Evolutionary conservation across 2,113 vertebrate species (phyloP), one percentile per base, ranked within the genome.

Genomic region (Eptatretus burgeri): DNA sequence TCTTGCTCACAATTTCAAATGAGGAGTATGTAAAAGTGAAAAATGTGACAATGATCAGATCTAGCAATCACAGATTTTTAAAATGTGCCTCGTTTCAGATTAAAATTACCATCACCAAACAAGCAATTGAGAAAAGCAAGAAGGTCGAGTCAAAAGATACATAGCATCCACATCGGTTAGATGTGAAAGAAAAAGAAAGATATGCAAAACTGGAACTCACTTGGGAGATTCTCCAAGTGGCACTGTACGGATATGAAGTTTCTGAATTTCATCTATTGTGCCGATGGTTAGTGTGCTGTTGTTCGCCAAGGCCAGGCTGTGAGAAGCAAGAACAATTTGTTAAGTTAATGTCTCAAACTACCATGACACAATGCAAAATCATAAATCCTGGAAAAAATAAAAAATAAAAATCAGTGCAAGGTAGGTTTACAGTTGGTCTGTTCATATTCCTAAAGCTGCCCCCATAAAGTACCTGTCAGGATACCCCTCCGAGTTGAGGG

Each of bases 251-350:
- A 98, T 96, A 71, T 96, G 89, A 27, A 95, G 80, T 69, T 96
- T 98, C 78, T 98, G 91, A 69, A 98, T 98, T 74, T 98, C 91
- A 0, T 98, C 89, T 0, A 98, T 98, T 69, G 91, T 98, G 52
- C 89, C 91, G 0, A 98, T 98, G 17, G 91, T 98, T 71, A 98
- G 74, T 14, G 91, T 98, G 78, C 91, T 96, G 76, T 98, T 98
- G 67, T 98, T 98, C 65, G 89, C 91, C 71, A 98, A 69, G 0
- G 87, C 91, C 77, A 95, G 70, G 71, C 91, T 95, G 71, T 1
- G 2, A 20, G n/a, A 63, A 49, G 5, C 20, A 64, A 19, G 13
- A 14, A 27, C 41, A 13, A 60, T 60, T 60, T 8, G 16, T n/a
- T 4, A n/a, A 5, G 16, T 60, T 60, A 60, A 60, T 60, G 18